Conservation (phyloP, 2,888 invertebrate genomes). For the Scotopteryx bipunctaria region DNA sequence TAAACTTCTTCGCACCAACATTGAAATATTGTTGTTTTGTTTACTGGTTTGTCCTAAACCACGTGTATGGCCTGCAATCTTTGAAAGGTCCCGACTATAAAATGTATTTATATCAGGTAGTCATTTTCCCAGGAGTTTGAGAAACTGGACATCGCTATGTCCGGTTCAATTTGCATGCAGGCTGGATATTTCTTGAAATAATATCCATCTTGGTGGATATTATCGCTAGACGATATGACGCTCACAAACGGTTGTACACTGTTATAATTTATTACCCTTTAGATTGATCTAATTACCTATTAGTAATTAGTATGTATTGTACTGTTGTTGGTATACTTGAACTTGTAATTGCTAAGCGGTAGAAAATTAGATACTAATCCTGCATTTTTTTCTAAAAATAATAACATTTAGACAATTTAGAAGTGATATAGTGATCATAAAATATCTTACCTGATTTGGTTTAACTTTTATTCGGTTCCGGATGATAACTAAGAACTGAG, state of each 20-base stretch:
- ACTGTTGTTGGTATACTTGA: too few species aligned
- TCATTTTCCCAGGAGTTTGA: not conserved
- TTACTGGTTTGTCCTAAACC: not conserved
- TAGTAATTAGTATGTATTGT: not conserved
- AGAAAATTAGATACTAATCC: too few species aligned
- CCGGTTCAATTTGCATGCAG: not conserved
- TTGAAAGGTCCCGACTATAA: not conserved
- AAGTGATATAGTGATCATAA: too few species aligned
- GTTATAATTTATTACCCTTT: not conserved
- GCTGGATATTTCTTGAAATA: not conserved
- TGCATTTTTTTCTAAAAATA: too few species aligned
- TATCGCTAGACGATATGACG: not conserved
- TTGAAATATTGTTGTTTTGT: not conserved
- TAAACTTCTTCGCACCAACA: too few species aligned
- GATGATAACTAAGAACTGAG: conserved; percentile 93
- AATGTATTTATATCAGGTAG: not conserved
- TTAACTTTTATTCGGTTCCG: conserved; percentile 77
- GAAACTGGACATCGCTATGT: not conserved
- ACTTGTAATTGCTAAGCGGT: too few species aligned
- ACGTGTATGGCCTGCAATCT: not conserved
- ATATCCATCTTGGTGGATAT: too few species aligned
- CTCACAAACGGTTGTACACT: not conserved
- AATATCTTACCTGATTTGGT: conserved; percentile 84
- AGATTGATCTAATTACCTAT: not conserved
- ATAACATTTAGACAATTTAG: too few species aligned